Conservation (phyloP, 1,140 invertebrate species). For the Atta texana region DNA sequence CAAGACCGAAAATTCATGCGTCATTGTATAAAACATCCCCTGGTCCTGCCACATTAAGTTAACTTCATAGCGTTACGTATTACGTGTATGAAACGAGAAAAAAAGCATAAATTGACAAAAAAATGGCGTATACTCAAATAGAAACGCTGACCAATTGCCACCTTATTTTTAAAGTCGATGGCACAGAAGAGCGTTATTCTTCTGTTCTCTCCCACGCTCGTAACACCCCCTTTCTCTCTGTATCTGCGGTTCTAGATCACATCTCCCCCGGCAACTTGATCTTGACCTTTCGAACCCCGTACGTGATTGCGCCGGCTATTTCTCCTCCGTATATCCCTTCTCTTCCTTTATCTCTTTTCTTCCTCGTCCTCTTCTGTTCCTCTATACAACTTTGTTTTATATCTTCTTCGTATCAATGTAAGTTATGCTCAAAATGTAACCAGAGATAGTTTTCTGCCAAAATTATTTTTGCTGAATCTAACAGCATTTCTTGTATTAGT, state of each 20-base stretch:
- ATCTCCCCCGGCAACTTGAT: slow-evolving; percentile 69
- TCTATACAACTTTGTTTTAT: not conserved
- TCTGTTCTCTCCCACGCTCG: slow-evolving; percentile 57
- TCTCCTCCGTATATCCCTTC: slow-evolving; percentile 59
- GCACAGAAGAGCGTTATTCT: slow-evolving; percentile 15
- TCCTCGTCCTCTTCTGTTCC: not conserved
- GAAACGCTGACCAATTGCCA: slow-evolving; percentile 76
- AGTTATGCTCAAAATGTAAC: not conserved
- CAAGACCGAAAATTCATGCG: not conserved
- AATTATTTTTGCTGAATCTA: not conserved
- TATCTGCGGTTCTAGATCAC: slow-evolving; percentile 67
- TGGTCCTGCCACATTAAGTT: not conserved
- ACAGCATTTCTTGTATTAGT: not conserved
- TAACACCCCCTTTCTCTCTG: slow-evolving; percentile 49
- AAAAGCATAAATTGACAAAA: not conserved
- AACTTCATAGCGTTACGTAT: not conserved
- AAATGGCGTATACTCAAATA: slow-evolving; percentile 52
- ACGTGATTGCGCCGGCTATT: slow-evolving; percentile 64
- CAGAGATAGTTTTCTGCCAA: not conserved
- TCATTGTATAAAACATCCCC: not conserved
- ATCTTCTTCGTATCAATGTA: not conserved
- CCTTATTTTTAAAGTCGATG: slow-evolving; percentile 72
- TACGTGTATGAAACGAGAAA: not conserved
- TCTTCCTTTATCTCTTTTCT: slow-evolving; percentile 8
- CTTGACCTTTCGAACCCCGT: slow-evolving; percentile 76